Evolutionary conservation across 2,888 invertebrate species (phyloP).

Genomic region (Zootermopsis nevadensis): DNA sequence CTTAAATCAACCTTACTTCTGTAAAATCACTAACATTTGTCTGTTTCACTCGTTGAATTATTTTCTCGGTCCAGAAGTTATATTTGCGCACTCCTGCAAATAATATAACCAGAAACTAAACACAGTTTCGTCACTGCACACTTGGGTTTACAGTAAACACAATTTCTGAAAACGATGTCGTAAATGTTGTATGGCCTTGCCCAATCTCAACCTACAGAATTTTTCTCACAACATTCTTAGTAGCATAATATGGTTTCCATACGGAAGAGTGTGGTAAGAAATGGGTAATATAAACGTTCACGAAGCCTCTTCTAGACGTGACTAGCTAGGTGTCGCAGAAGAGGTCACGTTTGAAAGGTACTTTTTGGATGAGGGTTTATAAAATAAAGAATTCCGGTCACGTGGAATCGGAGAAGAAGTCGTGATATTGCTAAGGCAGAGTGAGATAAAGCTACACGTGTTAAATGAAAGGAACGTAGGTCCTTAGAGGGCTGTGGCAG

Average conservation of each 20-base stretch:
- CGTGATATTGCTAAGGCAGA: constrained; percentile 1
- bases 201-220: not conserved
- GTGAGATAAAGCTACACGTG: not conserved
- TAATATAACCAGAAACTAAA: too few relatives aligned
- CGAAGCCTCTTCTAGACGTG: not conserved
- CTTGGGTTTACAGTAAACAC: too few relatives aligned
- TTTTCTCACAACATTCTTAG: not conserved
- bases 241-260: not conserved
- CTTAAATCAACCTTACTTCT: too few relatives aligned
- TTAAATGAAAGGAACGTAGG: not conserved
- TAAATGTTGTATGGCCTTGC: not conserved
- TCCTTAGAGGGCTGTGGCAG: not conserved
- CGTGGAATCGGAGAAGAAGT: constrained; percentile 12
- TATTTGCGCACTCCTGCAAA: too few relatives aligned
- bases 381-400: constrained; percentile 12
- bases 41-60: too few relatives aligned
- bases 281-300: not conserved
- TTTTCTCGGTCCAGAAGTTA: too few relatives aligned
- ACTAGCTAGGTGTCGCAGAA: not conserved
- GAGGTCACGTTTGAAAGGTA: constrained; percentile 1
- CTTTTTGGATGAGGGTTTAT: not conserved
- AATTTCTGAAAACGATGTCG: not conserved
- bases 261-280: not conserved
- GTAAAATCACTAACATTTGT: too few relatives aligned
- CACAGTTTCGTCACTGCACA: too few relatives aligned